Evolutionary conservation across 2,888 invertebrate genomes (phyloP).

Genomic region (Beris morrisii): DNA sequence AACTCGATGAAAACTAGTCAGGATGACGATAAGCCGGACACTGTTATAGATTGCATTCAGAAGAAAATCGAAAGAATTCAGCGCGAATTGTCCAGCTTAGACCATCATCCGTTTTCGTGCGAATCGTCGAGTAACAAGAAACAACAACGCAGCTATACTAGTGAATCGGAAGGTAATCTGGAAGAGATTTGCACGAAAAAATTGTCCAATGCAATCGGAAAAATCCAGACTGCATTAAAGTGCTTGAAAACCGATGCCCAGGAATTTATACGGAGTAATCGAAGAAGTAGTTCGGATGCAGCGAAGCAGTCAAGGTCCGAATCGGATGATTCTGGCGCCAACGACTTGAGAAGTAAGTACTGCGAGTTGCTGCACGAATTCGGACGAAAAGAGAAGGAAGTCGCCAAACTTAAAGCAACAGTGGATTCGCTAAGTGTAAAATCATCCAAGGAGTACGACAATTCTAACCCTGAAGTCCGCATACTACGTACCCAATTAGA

Average conservation of each 20-base stretch:
- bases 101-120: constrained; percentile 5
- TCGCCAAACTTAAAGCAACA: constrained; percentile 9
- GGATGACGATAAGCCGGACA: constrained; percentile 52
- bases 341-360: constrained; percentile 50
- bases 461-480: constrained; percentile 47
- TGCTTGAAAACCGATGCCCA: constrained; percentile 30
- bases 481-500: constrained; percentile 48
- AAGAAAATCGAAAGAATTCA: constrained; percentile 37
- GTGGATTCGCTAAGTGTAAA: constrained; percentile 3
- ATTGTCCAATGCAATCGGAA: constrained; percentile 28
- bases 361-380: constrained; percentile 48
- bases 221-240: constrained; percentile 31
- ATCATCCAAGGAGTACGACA: constrained; percentile 20
- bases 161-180: neutral
- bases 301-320: constrained; percentile 19
- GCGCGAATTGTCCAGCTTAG: constrained; percentile 27
- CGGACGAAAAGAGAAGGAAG: constrained; percentile 49
- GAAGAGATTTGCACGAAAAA: constrained; percentile 23
- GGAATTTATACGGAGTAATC: neutral
- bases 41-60: constrained; percentile 34
- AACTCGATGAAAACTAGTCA: constrained; percentile 63
- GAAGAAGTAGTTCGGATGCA: neutral
- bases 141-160: neutral
- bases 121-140: neutral
- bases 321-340: constrained; percentile 7